Conservation (phyloP, 2,113 vertebrate genomes). For the Riparia riparia region DNA sequence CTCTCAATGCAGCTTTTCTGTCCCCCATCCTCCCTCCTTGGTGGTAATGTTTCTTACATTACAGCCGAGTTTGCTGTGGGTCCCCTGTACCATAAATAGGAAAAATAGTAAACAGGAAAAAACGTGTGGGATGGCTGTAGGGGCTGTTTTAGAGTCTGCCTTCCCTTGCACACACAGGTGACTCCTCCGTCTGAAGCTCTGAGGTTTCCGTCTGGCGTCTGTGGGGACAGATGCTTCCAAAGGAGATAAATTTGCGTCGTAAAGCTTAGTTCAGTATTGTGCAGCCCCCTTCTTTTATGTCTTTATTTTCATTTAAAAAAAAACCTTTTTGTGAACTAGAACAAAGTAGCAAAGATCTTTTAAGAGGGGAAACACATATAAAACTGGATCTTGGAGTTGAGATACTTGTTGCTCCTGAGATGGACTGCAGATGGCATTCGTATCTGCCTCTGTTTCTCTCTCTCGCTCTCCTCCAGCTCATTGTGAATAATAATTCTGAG, state of each 20-base stretch:
- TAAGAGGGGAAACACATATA: rapidly evolving
- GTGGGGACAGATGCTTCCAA: neutral
- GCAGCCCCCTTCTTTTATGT: neutral
- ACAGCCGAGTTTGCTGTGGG: neutral
- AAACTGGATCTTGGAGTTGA: neutral
- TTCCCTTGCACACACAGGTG: rapidly evolving
- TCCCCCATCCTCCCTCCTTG: neutral
- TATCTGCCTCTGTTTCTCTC: neutral
- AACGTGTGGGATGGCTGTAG: neutral
- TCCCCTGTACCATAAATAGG: neutral
- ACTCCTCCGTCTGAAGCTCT: neutral
- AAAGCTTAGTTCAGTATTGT: neutral
- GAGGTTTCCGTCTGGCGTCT: neutral
- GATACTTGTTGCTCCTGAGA: neutral
- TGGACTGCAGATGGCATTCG: neutral
- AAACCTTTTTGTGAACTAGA: neutral
- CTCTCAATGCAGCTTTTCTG: neutral
- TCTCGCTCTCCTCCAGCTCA: neutral
- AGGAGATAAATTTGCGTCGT: neutral
- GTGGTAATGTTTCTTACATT: neutral
- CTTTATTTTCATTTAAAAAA: rapidly evolving
- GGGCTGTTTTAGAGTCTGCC: neutral
- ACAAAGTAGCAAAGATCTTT: neutral
- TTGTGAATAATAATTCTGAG: neutral
- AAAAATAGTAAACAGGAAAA: neutral